These are phyloP conservation scores for Solen grandis DNA, from an alignment of 1,140 invertebrate species.

Conservation along the genomic window DNA sequence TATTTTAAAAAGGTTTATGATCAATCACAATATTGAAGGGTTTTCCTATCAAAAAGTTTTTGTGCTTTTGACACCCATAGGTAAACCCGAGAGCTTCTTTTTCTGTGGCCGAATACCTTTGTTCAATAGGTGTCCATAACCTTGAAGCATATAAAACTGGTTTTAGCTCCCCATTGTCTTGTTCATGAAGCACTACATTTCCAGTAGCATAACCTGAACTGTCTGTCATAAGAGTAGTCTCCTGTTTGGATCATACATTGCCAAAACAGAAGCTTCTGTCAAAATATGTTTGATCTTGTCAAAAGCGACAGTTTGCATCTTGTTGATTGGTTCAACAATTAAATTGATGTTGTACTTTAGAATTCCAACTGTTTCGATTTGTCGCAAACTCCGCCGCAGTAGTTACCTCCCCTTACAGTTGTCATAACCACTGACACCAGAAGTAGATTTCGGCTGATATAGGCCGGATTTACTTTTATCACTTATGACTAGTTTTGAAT, in stretches of 20 bases:
- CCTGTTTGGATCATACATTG: conserved; percentile 35
- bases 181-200: not conserved
- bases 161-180: conserved; percentile 19
- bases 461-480: too few relatives aligned
- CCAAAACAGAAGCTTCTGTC: conserved; percentile 6
- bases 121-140: too few relatives aligned
- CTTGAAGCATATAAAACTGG: conserved; percentile 19
- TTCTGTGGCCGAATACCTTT: not conserved
- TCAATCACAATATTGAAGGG: too few relatives aligned
- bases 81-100: conserved; percentile 3
- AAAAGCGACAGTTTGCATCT: not conserved
- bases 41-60: conserved; percentile 20
- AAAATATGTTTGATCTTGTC: conserved; percentile 5
- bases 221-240: not conserved
- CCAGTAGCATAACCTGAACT: not conserved
- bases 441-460: too few relatives aligned
- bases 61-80: conserved; percentile 25
- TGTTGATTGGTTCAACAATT: not conserved
- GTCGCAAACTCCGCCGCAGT: too few relatives aligned
- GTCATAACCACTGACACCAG: too few relatives aligned
- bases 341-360: conserved; percentile 31
- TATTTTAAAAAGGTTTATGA: conserved; percentile 59
- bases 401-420: too few relatives aligned
- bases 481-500: too few relatives aligned
- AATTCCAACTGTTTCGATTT: too few relatives aligned